These are phyloP conservation scores for Mirounga angustirostris DNA, from an alignment of 2,113 vertebrate species.

Conservation along the genomic window DNA sequence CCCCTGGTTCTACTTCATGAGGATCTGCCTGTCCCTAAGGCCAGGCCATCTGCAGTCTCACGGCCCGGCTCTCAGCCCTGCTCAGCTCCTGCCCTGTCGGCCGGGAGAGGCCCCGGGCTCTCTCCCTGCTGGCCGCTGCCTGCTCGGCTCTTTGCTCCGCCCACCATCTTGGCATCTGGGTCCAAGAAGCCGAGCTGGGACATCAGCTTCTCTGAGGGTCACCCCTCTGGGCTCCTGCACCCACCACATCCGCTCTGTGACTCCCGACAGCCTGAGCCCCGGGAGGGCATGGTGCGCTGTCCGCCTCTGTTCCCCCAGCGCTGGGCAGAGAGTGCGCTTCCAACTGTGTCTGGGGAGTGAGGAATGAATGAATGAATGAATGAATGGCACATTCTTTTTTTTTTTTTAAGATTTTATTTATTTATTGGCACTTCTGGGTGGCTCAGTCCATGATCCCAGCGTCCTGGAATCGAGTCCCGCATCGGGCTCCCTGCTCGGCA, in stretches of 20 bases:
- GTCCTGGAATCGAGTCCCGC: too few species aligned
- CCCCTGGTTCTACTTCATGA: not conserved
- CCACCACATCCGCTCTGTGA: not conserved
- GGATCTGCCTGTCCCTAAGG: not conserved
- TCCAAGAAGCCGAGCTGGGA: not conserved
- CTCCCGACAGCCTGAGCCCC: not conserved
- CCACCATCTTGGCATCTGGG: not conserved
- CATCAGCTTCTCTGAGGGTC: not conserved
- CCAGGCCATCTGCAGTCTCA: not conserved
- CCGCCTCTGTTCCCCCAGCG: not conserved
- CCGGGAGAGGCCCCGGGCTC: not conserved
- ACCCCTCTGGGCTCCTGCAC: not conserved
- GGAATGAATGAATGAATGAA: not conserved
- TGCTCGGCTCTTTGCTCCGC: not conserved
- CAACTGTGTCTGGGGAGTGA: not conserved
- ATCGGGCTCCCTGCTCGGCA: too few species aligned
- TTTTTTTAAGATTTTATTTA: not conserved
- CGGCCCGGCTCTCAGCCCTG: not conserved
- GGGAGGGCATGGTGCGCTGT: fast-evolving
- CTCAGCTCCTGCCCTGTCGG: not conserved
- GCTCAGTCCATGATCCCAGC: too few species aligned
- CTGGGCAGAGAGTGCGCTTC: not conserved
- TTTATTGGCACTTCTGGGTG: not conserved
- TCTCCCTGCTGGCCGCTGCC: not conserved
- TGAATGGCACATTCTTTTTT: too few species aligned